Percentiles rank a stretch among this genome's conserved stretches.
Conservation (phyloP, 2,113 vertebrate species). For the Lanius ludovicianus region DNA sequence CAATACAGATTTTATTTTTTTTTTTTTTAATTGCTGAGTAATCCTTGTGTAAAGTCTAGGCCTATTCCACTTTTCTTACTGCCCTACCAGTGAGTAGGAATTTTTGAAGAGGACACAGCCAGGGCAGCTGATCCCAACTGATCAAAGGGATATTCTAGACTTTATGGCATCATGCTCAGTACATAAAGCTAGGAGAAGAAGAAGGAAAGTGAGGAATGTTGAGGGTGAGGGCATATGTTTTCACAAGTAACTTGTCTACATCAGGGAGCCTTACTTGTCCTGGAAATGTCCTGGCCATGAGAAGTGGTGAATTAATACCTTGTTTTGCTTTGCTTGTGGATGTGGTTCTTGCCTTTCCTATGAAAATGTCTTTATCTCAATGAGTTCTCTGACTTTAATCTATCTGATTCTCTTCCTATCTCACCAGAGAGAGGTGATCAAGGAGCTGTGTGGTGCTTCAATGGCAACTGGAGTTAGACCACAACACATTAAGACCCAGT, state of each 20-base stretch:
- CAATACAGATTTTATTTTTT: neutral
- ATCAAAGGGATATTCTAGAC: neutral
- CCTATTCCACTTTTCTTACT: neutral
- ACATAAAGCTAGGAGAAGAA: neutral
- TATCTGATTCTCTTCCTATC: rapidly evolving
- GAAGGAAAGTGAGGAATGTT: neutral
- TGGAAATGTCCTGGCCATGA: neutral
- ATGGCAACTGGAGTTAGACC: neutral
- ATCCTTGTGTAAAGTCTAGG: neutral
- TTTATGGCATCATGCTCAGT: neutral
- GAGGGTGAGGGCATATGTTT: neutral
- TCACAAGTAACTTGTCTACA: neutral
- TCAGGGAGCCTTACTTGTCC: neutral
- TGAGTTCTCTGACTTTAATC: neutral
- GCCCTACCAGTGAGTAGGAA: neutral
- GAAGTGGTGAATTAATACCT: neutral
- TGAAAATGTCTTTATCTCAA: neutral
- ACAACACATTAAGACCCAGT: neutral
- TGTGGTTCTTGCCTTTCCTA: neutral
- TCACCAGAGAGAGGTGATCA: neutral
- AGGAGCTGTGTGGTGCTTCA: neutral
- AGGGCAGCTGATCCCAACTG: neutral
- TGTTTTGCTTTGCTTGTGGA: neutral
- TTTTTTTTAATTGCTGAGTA: neutral
- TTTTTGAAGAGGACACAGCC: neutral